A percentile compares a stretch with the other conserved stretches of the same genome.
Evolutionary conservation across 2,888 invertebrate species (phyloP).

Genomic region (Oscheius myriophilus): DNA sequence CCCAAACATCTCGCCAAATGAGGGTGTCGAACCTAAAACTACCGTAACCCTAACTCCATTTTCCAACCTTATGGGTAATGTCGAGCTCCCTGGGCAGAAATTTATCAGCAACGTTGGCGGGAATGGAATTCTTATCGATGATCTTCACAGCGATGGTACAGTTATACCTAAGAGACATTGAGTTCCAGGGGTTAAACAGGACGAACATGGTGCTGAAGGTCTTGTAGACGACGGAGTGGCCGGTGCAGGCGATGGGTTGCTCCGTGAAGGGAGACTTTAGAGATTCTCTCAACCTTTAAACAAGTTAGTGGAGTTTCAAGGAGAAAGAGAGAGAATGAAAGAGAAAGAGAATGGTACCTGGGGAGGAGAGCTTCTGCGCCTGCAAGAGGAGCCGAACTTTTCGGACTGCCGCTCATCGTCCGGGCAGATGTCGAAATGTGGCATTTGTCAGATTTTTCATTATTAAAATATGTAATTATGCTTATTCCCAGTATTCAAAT

Average conservation of each 20-base stretch:
- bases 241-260: constrained; percentile 45
- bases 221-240: constrained; percentile 53
- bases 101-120: constrained; percentile 49
- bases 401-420: not conserved
- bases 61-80: constrained; percentile 47
- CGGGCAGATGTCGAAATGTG: no score
- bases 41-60: no score
- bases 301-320: no score
- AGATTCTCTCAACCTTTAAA: not conserved
- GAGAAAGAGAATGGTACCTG: no score
- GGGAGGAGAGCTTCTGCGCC: constrained; percentile 2
- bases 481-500: no score
- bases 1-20: constrained; percentile 49
- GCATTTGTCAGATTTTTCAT: no score
- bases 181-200: no score
- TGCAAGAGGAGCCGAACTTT: not conserved
- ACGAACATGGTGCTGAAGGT: constrained; percentile 23
- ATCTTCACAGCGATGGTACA: constrained; percentile 55
- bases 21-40: constrained; percentile 44
- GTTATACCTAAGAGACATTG: constrained; percentile 7
- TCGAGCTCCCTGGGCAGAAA: constrained; percentile 61
- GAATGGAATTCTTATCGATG: constrained; percentile 56
- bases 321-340: no score
- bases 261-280: constrained; percentile 32
- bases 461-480: no score